Conservation (phyloP, 2,888 invertebrate genomes). For the Phalera bucephala region DNA sequence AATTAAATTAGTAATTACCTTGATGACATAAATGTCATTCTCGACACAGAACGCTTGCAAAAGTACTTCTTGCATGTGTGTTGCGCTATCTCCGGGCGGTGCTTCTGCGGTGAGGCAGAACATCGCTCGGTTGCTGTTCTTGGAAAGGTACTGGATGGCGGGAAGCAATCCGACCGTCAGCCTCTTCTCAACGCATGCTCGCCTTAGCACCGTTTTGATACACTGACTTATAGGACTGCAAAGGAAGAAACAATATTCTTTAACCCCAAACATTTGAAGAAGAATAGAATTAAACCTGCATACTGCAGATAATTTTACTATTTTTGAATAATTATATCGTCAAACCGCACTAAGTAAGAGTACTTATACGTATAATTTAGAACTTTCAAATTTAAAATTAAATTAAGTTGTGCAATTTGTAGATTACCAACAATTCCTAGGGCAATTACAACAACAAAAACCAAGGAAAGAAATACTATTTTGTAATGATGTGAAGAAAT, state of each 20-base stretch:
- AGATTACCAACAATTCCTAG: too few species aligned
- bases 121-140: constrained; percentile 83
- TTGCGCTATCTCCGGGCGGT: constrained; percentile 87
- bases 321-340: too few species aligned
- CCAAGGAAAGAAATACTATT: too few species aligned
- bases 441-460: too few species aligned
- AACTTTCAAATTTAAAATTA: too few species aligned
- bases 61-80: constrained; percentile 90
- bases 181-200: constrained; percentile 81
- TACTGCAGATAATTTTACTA: too few species aligned
- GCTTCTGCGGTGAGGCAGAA: constrained; percentile 88
- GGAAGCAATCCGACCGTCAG: constrained; percentile 86
- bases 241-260: constrained; percentile 17
- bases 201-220: constrained; percentile 78
- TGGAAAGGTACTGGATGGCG: constrained; percentile 84
- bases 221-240: constrained; percentile 75
- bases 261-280: too few species aligned
- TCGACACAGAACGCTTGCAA: constrained; percentile 91
- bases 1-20: constrained; percentile 68
- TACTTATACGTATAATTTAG: too few species aligned
- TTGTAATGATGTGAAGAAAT: too few species aligned
- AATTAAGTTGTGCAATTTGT: too few species aligned
- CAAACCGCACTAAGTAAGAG: too few species aligned
- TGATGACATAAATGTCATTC: constrained; percentile 89
- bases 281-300: too few species aligned